Base-by-base conservation (phyloP, 2,797 vertebrate species). In the Nyctalus aviator region DNA sequence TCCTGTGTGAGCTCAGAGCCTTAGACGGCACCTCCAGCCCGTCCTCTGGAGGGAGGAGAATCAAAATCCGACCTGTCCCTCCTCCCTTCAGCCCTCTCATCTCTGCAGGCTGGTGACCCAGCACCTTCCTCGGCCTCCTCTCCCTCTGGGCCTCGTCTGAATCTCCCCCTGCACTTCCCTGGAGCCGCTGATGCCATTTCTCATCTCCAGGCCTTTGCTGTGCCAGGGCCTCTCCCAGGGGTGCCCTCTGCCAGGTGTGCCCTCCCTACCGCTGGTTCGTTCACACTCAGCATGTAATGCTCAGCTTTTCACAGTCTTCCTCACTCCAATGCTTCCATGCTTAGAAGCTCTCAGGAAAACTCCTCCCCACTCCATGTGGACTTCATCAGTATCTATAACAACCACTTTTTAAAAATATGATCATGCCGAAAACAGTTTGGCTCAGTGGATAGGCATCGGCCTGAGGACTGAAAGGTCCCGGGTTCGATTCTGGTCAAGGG, bases 151-250 rank as follows among this genome's bases (percentile, higher is more conserved):
- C 23, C 64, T 48, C 27, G 0, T 11, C 30, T 44, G 86, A 21
- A 2, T 21, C 77, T 25, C 44, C 35, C 2, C 32, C 30, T 5
- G 44, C 4, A 23, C 10, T 6, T 20, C 13, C 44, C n/a, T 12
- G 48, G 30, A 25, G 62, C 13, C 6, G 5, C 72, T 8, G 1
- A 0, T 0, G 25, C 46, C 17, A 0, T 12, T 14, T 32, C 3
- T 44, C 18, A 9, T 5, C 12, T 66, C 55, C 3, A 2, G 0
- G 6, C 25, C 57, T 44, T 48, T 3, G 20, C 59, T n/a, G 3
- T 0, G 2, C 8, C 1, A 6, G 3, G 53, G 20, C 53, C 21
- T 23, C 53, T 55, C 21, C 53, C 53, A 6, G 50, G 48, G 48
- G 15, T 57, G 15, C 48, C 32, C 62, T 48, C 32, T 21, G 13